Percentiles rank a stretch among this genome's conserved stretches.
These are phyloP conservation scores for Agriopis marginaria DNA, from an alignment of 2,888 invertebrate genomes.

Conservation along the genomic window DNA sequence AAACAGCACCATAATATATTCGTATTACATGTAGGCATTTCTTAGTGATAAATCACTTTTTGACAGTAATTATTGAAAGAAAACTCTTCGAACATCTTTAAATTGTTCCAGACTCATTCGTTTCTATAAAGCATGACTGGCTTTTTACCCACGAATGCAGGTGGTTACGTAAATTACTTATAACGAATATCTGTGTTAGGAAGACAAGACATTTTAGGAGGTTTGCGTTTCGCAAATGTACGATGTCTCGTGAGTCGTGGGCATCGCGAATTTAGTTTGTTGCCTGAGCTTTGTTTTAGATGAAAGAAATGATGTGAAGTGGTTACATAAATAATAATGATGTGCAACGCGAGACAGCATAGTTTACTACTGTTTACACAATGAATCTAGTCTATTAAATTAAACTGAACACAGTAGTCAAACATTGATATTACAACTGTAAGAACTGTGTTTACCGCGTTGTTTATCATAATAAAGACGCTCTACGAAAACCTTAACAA, in stretches of 20 bases:
- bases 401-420: slow-evolving; percentile 12
- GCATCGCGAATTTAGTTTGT: slow-evolving; percentile 29
- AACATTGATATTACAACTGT: slow-evolving; percentile 3
- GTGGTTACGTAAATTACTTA: slow-evolving; percentile 40
- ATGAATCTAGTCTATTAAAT: slow-evolving; percentile 17
- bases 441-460: slow-evolving; percentile 1
- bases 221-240: slow-evolving; percentile 41
- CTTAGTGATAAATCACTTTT: slow-evolving; percentile 30
- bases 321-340: slow-evolving; percentile 22
- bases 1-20: not conserved
- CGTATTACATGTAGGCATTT: slow-evolving; percentile 20
- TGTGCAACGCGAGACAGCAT: slow-evolving; percentile 8
- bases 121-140: slow-evolving; percentile 34
- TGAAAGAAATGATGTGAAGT: slow-evolving; percentile 12
- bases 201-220: slow-evolving; percentile 45
- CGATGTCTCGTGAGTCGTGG: slow-evolving; percentile 28
- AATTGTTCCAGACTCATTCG: slow-evolving; percentile 29
- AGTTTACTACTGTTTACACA: slow-evolving; percentile 16
- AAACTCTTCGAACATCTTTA: slow-evolving; percentile 17
- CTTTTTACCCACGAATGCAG: slow-evolving; percentile 39
- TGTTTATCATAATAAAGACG: slow-evolving; percentile 1
- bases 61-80: slow-evolving; percentile 34
- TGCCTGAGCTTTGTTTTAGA: slow-evolving; percentile 19
- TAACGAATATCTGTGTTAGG: slow-evolving; percentile 38
- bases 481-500: not conserved